phyloP scores from a whole-genome alignment of 2,888 invertebrate species.

The Heliconius erato region DNA sequence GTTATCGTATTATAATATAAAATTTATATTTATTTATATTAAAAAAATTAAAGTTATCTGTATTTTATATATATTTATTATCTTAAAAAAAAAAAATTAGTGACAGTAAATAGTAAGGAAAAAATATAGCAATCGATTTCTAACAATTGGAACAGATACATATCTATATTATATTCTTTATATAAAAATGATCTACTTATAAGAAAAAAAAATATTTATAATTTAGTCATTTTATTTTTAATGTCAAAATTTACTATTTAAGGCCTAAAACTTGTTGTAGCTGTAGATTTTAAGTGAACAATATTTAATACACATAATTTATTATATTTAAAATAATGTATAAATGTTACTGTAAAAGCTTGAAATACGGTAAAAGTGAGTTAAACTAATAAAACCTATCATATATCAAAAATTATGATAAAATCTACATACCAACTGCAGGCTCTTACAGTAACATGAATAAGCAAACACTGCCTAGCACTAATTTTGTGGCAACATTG shows the following conservation, averaged over 20 bases:
- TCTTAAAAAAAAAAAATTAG: neutral
- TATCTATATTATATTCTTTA: constrained; percentile 13
- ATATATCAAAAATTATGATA: neutral
- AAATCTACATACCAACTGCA: neutral
- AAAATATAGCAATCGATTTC: neutral
- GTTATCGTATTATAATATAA: neutral
- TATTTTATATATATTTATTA: neutral
- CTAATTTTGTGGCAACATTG: constrained; percentile 55
- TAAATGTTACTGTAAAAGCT: neutral
- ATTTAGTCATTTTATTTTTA: constrained; percentile 24
- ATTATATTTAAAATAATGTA: constrained; percentile 20
- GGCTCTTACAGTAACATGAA: neutral
- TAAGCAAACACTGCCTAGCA: constrained; percentile 54
- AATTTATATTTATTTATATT: neutral
- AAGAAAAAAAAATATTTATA: constrained; percentile 5
- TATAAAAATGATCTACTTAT: neutral
- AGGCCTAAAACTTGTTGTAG: constrained; percentile 28
- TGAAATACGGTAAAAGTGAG: neutral
- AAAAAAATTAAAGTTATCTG: neutral
- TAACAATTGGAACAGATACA: constrained; percentile 16
- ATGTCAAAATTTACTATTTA: constrained; percentile 7
- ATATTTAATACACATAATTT: constrained; percentile 50
- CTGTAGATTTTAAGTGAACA: constrained; percentile 32
- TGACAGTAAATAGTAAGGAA: neutral
- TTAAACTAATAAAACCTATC: no score